Evolutionary conservation across 2,113 vertebrate species (phyloP), one percentile per base, ranked within the genome.

Genomic region (Barnardius zonarius): DNA sequence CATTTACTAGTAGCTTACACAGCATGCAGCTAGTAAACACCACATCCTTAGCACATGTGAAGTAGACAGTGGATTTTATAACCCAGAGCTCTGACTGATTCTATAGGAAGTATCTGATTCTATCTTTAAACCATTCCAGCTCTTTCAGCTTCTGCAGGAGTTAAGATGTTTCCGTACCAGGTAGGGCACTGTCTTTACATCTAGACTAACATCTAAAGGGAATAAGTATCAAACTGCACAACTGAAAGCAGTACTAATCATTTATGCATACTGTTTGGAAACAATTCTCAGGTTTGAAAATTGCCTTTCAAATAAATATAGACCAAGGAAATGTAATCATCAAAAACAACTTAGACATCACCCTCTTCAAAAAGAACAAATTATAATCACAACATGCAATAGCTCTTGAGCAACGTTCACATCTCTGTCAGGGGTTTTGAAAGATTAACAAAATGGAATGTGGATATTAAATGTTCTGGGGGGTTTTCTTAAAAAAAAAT

Each of bases 331-430:
- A 91, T 64, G 66, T 30, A 91, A 92, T 88, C 46, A 86, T 91
- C 73, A 91, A 62, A 92, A 96, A 74, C 0, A 0, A 62, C 86
- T 81, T 35, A 92, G 69, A 88, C 48, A 79, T 86, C 86, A 86
- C 51, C 44, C 22, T 94, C 81, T 95, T 92, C 91, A 96, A 91
- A 96, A 95, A 82, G 49, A 95, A 92, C 70, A 92, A 96, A 91
- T 88, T 90, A 70, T 59, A 75, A 89, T 91, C 84, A 70, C 2
- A 17, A 90, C 73, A 81, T 64, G 31, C 86, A 93, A 93, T 67
- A 91, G 51, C 41, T 92, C 84, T 92, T 76, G 69, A 96, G 74
- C 37, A 95, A 73, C 2, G 4, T 91, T 86, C 92, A 87, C 64
- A 73, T 72, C n/a, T 61, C 74, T 88, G 83, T 75, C 88, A 95